These are phyloP conservation scores for Crossocerus cetratus DNA, from an alignment of 2,888 invertebrate genomes.

Conservation along the genomic window DNA sequence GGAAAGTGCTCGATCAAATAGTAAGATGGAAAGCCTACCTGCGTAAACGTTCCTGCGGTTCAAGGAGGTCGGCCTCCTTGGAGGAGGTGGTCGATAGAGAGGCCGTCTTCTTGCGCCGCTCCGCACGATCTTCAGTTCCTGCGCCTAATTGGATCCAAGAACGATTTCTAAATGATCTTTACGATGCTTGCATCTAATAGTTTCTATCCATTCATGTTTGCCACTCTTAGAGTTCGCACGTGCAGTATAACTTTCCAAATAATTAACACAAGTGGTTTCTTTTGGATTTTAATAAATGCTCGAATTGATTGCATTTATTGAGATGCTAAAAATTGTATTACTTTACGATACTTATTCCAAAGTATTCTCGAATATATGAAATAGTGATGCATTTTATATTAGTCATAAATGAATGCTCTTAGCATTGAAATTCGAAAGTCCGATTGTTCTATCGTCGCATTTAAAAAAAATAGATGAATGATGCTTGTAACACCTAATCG, in stretches of 20 bases:
- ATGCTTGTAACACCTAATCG: conserved; percentile 12
- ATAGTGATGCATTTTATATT: too few species aligned
- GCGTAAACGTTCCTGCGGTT: conserved; percentile 72
- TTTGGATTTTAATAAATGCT: too few species aligned
- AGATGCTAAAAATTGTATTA: too few species aligned
- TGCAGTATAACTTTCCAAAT: too few species aligned
- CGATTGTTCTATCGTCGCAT: too few species aligned
- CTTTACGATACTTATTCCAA: too few species aligned
- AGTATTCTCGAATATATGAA: too few species aligned
- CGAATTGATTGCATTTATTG: too few species aligned
- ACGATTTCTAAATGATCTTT: not conserved
- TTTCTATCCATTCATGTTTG: not conserved
- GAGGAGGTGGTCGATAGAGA: conserved; percentile 56
- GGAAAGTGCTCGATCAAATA: not conserved
- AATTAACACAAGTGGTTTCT: too few species aligned
- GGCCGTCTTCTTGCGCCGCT: conserved; percentile 64
- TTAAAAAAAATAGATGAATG: too few species aligned
- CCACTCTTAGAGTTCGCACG: not conserved
- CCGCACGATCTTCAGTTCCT: conserved; percentile 67
- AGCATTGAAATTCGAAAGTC: too few species aligned
- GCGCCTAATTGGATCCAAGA: conserved; percentile 63
- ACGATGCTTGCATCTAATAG: not conserved
- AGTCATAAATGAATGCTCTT: too few species aligned
- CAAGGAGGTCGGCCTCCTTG: conserved; percentile 52
- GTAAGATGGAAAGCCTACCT: conserved; percentile 55